Evolutionary conservation across 1,140 invertebrate genomes (phyloP).

Genomic region (Achatina immaculata): DNA sequence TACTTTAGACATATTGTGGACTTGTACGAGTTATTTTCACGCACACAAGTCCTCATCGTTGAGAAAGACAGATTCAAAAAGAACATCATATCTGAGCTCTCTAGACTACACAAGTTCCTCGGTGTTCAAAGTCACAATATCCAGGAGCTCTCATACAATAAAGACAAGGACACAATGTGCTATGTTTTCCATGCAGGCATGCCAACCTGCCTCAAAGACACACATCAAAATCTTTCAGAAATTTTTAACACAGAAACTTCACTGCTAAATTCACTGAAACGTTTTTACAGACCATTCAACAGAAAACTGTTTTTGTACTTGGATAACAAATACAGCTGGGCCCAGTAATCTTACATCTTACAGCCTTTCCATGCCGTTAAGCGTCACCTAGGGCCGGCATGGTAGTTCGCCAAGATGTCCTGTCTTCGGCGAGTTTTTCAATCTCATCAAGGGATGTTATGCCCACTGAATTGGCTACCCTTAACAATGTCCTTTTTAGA

Average conservation of each 20-base stretch:
- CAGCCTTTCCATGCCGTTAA: too few species aligned
- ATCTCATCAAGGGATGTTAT: too few species aligned
- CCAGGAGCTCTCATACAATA: background rate
- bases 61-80: conserved; percentile 2
- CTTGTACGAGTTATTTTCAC: background rate
- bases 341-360: too few species aligned
- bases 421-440: too few species aligned
- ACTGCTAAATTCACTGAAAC: background rate
- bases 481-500: too few species aligned
- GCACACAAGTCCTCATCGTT: conserved; percentile 12
- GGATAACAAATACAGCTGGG: background rate
- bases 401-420: too few species aligned
- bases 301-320: conserved; percentile 16
- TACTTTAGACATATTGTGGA: conserved; percentile 17
- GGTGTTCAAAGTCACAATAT: background rate
- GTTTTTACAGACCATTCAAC: conserved; percentile 15
- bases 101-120: conserved; percentile 12
- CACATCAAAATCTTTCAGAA: background rate
- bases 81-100: background rate
- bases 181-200: background rate
- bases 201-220: background rate
- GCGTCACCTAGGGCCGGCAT: too few species aligned
- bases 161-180: background rate
- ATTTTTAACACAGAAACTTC: background rate
- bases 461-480: too few species aligned